phyloP scores from a whole-genome alignment of 2,113 vertebrate species.

The Verasper variegatus region DNA sequence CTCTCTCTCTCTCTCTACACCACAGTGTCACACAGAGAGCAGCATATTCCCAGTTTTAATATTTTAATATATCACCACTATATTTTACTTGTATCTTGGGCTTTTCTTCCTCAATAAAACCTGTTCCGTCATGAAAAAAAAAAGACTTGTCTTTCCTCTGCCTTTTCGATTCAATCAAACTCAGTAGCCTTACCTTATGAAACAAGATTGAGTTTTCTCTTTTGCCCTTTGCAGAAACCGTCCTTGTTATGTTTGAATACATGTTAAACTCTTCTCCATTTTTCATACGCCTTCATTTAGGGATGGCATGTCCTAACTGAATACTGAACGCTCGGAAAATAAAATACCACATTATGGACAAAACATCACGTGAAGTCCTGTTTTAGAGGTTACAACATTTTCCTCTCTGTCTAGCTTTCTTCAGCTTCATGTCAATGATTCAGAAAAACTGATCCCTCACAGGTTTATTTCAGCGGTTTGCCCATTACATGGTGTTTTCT shows the following conservation, averaged over 20 bases:
- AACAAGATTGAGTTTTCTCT: slow-evolving; percentile 9
- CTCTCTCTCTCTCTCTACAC: background rate
- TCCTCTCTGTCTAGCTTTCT: background rate
- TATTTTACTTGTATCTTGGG: slow-evolving; percentile 27
- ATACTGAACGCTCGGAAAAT: background rate
- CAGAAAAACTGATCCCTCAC: background rate
- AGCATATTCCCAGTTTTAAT: slow-evolving; percentile 31
- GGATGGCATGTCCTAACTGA: slow-evolving; percentile 16
- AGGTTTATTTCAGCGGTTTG: background rate
- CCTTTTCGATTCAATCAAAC: slow-evolving; percentile 32
- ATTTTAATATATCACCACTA: slow-evolving; percentile 37
- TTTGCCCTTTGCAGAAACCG: slow-evolving; percentile 28
- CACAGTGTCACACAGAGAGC: slow-evolving; percentile 3
- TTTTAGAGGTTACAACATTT: background rate
- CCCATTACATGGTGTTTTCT: slow-evolving; percentile 19
- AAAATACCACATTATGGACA: slow-evolving; percentile 13
- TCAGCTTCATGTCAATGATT: background rate
- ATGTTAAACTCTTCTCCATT: slow-evolving; percentile 1
- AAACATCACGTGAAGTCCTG: background rate
- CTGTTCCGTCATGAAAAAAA: slow-evolving; percentile 22
- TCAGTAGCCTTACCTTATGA: slow-evolving; percentile 18
- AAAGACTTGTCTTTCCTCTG: background rate
- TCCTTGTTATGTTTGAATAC: slow-evolving; percentile 26
- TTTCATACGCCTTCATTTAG: slow-evolving; percentile 23
- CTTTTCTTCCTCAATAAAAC: slow-evolving; percentile 29